Conservation (phyloP, 2,797 vertebrate genomes). For the Alcedo quadribrachys region DNA sequence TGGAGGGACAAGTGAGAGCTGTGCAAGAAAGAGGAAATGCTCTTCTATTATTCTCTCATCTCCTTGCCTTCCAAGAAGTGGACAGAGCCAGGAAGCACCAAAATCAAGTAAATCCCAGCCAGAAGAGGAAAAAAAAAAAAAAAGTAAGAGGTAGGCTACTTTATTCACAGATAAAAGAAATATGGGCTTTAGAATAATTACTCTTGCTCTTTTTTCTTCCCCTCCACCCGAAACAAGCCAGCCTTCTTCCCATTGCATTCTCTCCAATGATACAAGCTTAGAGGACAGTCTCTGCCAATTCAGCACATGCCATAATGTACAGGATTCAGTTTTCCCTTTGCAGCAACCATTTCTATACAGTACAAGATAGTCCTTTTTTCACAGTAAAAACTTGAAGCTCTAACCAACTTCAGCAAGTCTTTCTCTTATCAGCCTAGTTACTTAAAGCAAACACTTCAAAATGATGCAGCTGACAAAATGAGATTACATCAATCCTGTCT, state of each 20-base stretch:
- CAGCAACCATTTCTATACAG: not conserved
- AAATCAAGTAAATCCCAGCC: not conserved
- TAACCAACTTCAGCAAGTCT: not conserved
- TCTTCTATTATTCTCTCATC: not conserved
- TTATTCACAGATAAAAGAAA: not conserved
- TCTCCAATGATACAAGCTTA: not conserved
- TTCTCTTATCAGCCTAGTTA: not conserved
- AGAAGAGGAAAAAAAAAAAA: not conserved
- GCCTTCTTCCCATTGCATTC: not conserved
- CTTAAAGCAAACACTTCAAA: constrained; percentile 26
- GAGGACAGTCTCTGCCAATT: not conserved
- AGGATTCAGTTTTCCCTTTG: not conserved
- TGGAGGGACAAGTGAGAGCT: not conserved
- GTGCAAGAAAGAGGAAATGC: not conserved
- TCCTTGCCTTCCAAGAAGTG: not conserved
- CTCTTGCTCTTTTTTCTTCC: not conserved
- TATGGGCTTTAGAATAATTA: not conserved
- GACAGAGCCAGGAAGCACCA: not conserved
- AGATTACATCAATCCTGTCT: not conserved
- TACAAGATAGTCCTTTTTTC: not conserved
- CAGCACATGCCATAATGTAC: not conserved
- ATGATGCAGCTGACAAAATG: not conserved
- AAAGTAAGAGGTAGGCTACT: not conserved
- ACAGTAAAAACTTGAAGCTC: not conserved
- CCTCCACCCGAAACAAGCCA: not conserved